Conservation (phyloP, 2,797 vertebrate species). For the Gadopsis marmoratus region DNA sequence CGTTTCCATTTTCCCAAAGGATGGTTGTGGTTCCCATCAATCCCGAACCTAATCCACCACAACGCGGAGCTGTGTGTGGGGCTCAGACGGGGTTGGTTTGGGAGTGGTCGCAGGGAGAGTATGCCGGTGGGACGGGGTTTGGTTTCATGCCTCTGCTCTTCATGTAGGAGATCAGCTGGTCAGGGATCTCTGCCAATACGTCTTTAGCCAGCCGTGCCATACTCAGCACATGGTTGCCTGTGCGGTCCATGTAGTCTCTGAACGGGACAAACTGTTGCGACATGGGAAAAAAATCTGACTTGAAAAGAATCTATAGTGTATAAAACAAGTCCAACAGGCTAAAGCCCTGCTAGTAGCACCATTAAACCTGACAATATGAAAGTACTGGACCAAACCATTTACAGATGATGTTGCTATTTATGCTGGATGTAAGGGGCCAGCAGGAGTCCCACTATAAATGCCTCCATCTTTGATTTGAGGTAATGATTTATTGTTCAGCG, state of each 20-base stretch:
- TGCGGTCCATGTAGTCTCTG: slow-evolving; percentile 94
- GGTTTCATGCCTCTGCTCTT: slow-evolving; percentile 94
- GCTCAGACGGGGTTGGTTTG: slow-evolving; percentile 87
- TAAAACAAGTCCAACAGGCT: not conserved
- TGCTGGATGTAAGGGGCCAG: not conserved
- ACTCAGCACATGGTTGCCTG: slow-evolving; percentile 92
- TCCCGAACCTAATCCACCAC: not conserved
- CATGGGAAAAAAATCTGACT: slow-evolving; percentile 24
- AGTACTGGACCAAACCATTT: not conserved
- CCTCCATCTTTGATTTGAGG: not conserved
- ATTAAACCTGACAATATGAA: not conserved
- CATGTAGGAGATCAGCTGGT: slow-evolving; percentile 98
- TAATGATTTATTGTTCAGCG: not conserved
- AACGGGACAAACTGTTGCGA: slow-evolving; percentile 92
- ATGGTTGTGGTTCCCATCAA: slow-evolving; percentile 21
- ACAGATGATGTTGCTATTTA: not conserved
- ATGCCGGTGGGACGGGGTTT: slow-evolving; percentile 72
- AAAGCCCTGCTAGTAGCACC: not conserved
- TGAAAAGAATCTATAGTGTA: not conserved
- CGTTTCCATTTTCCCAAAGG: slow-evolving; percentile 29
- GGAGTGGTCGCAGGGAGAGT: slow-evolving; percentile 72
- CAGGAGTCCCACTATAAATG: not conserved
- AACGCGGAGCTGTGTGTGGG: slow-evolving; percentile 6
- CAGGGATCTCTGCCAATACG: slow-evolving; percentile 96
- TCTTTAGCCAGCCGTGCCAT: slow-evolving; percentile 97